Conservation (phyloP, 1,140 invertebrate species). For the Leptopilina boulardi region DNA sequence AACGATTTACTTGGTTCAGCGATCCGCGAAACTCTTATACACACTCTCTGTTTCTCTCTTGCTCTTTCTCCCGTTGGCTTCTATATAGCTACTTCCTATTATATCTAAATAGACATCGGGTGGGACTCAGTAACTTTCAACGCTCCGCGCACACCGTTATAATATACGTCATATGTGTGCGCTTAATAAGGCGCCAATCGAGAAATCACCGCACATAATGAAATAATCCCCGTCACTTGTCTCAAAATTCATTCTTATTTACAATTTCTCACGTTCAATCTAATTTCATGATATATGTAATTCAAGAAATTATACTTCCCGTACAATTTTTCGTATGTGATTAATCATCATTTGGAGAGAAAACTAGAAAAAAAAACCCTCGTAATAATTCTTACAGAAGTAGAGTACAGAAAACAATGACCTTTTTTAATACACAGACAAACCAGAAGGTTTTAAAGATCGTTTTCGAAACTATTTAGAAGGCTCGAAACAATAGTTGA, state of each 20-base stretch:
- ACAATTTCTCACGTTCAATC: background rate
- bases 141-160: background rate
- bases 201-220: conserved; percentile 19
- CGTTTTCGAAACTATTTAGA: background rate
- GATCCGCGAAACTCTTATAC: conserved; percentile 63
- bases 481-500: background rate
- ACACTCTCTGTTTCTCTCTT: conserved; percentile 43
- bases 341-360: too few species aligned
- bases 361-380: too few species aligned
- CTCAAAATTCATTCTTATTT: background rate
- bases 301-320: background rate
- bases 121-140: conserved; percentile 33
- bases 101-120: conserved; percentile 54
- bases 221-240: background rate
- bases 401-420: too few species aligned
- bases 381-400: too few species aligned
- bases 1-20: conserved; percentile 58
- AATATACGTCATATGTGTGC: conserved; percentile 1
- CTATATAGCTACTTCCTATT: conserved; percentile 63
- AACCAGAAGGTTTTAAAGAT: background rate
- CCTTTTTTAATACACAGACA: too few species aligned
- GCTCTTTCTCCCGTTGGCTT: conserved; percentile 47
- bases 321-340: too few species aligned
- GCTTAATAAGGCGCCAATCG: conserved; percentile 7
- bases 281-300: background rate